Evolutionary conservation across 2,888 invertebrate species (phyloP).

Genomic region (Celastrina argiolus): DNA sequence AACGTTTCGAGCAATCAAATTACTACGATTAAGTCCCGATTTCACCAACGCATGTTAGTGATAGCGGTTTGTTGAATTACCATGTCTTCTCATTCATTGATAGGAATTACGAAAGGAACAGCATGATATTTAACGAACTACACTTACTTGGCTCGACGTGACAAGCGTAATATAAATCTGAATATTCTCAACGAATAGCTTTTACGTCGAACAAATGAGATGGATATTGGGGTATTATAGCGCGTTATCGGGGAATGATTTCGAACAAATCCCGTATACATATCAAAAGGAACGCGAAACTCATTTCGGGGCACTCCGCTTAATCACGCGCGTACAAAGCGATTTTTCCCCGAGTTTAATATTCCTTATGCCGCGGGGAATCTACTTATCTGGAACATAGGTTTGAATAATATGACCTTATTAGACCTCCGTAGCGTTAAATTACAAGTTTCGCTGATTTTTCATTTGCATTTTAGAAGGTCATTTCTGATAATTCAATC

Average conservation of each 20-base stretch:
- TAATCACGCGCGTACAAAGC: slow-evolving; percentile 41
- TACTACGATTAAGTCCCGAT: too few species aligned
- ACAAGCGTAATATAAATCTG: background rate
- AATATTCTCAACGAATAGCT: background rate
- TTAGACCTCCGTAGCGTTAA: background rate
- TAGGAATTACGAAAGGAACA: too few species aligned
- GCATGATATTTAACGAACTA: too few species aligned
- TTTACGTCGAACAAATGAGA: slow-evolving; percentile 34
- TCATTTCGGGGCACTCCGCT: slow-evolving; percentile 35
- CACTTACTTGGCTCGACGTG: background rate
- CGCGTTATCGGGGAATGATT: background rate
- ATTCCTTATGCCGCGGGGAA: slow-evolving; percentile 47
- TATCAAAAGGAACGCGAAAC: slow-evolving; percentile 35
- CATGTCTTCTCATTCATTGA: too few species aligned
- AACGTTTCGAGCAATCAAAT: too few species aligned
- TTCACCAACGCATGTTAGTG: too few species aligned
- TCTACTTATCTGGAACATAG: slow-evolving; percentile 37
- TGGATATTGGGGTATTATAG: slow-evolving; percentile 37
- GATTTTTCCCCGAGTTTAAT: slow-evolving; percentile 39
- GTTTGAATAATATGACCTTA: slow-evolving; percentile 17
- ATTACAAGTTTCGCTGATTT: background rate
- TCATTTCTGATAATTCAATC: too few species aligned
- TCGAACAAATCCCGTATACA: slow-evolving; percentile 27
- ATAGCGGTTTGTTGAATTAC: too few species aligned
- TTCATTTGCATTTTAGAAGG: background rate